Base-by-base conservation (phyloP, 2,113 vertebrate genomes). In the Coryphaenoides rupestris region DNA sequence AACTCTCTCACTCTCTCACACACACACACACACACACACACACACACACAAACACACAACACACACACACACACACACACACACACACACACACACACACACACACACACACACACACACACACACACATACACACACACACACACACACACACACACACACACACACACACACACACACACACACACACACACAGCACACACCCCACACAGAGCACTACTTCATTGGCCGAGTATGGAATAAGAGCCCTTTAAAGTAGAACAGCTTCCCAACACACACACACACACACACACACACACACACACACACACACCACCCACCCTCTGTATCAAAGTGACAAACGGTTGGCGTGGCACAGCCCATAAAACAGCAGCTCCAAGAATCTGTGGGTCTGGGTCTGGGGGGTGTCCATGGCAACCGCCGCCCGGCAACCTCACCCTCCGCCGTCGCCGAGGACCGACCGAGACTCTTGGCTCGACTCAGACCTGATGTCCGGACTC, bases 321-420 rank as follows among this genome's bases (percentile, higher is more conserved):
- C 19, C 53, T 10, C 53, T 50, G 76, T 72, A 72, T 81, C 68
- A 59, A 66, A 58, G 64, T 2, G 46, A 65, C 75, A 63, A 70
- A 73, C 45, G 64, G 68, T 55, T 55, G 76, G 55, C 62, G 58
- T 72, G 68, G 63, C 53, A 21, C 0, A 22, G 60, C 53, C 33
- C 67, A 62, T 78, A 74, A 76, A 82, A 60, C 62, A 28, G 13
- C 40, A 45, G 47, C 57, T 57, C 52, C 47, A 14, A 1, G 5
- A 50, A 50, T 50, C 47, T 50, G 15, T 50, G n/a, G 47, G 47
- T 50, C 47, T 50, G 47, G n/a, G n/a, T n/a, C n/a, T n/a, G n/a
- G n/a, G n/a, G 24, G 49, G 56, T 82, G n/a, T 52, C 83, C 77
- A 72, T 60, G n/a, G 65, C 55, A 71, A 79, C 71, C 0, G 22